Percentiles rank a stretch among this genome's conserved stretches.
These are phyloP conservation scores for Bellardia pandia DNA, from an alignment of 2,888 invertebrate genomes.

Conservation along the genomic window DNA sequence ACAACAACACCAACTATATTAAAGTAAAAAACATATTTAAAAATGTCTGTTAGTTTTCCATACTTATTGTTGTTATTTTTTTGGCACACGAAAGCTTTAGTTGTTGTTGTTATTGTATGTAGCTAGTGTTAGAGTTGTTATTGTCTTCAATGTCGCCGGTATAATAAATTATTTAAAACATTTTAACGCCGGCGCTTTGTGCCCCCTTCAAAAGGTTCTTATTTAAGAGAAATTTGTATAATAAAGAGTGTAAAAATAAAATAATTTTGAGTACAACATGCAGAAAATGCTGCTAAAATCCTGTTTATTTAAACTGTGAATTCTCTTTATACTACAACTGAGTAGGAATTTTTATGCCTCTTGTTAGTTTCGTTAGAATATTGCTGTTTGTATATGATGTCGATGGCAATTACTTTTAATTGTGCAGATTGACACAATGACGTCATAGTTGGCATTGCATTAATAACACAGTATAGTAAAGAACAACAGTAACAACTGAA, in stretches of 20 bases:
- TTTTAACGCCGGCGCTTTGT: constrained; percentile 64
- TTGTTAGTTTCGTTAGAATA: constrained; percentile 14
- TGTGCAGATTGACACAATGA: constrained; percentile 73
- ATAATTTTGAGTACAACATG: neutral
- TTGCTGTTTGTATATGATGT: constrained; percentile 31
- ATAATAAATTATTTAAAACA: constrained; percentile 75
- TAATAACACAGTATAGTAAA: constrained; percentile 62
- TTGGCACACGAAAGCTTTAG: constrained; percentile 1
- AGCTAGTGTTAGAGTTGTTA: constrained; percentile 55
- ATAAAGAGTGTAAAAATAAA: neutral
- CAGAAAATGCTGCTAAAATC: constrained; percentile 29
- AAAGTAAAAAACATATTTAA: neutral
- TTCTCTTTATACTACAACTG: neutral
- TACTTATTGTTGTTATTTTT: constrained; percentile 24
- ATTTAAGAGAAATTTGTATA: constrained; percentile 8
- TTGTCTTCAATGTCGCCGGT: constrained; percentile 75
- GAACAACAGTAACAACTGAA: neutral
- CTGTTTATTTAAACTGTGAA: no score
- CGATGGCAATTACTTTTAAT: constrained; percentile 69
- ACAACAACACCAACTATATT: neutral
- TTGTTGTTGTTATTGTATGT: constrained; percentile 22
- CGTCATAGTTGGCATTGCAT: constrained; percentile 76
- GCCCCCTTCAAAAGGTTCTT: neutral
- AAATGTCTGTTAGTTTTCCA: constrained; percentile 8
- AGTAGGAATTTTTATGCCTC: neutral